Base-by-base conservation (phyloP, 2,888 invertebrate species). In the Plemyria rubiginata region DNA sequence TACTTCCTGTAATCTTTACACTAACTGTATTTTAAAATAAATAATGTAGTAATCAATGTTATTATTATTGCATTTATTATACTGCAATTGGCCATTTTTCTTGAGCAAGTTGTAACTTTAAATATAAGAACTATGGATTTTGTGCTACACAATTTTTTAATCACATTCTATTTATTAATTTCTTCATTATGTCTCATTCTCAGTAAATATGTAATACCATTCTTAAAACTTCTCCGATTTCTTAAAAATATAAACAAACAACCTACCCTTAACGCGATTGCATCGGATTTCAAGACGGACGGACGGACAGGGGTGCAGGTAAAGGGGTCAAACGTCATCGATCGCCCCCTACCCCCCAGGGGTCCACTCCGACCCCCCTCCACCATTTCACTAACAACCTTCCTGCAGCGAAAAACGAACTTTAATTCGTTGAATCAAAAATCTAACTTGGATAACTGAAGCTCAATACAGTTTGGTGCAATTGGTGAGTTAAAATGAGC, bases 281-380 rank as follows among this genome's bases (percentile, higher is more conserved):
- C 88, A 88, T 81, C 72, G 79, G 81, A 83, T 79, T 84, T 80
- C 79, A 87, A 86, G 86, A 84, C 87, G 88, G 87, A 88, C 86
- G 81, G 82, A 82, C 82, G 82, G 80, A 79, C 81, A 77, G 80
- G 86, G 87, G 86, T 87, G 84, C 90, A 90, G 90, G 90, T 90
- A 84, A 88, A 86, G 89, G 86, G 91, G 91, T 90, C 91, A 90
- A 87, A 87, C 86, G 84, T 81, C 90, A 91, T 91, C 90, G 91
- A 91, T 91, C 87, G 87, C 66, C 63, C 38, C 64, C 79, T 54
- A 16, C 46, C 62, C 53, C 67, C 56, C 7, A 49, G 64, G 62
- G 66, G 71, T 66, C 67, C 70, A 67, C 66, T 74, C 66, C 61
- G 22, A 60, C 61, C 64, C 71, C 70, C 69, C 22, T 0, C 15